These are phyloP conservation scores for Galeopsomyia nigrocyanea DNA, from an alignment of 2,888 invertebrate species.

Conservation along the genomic window DNA sequence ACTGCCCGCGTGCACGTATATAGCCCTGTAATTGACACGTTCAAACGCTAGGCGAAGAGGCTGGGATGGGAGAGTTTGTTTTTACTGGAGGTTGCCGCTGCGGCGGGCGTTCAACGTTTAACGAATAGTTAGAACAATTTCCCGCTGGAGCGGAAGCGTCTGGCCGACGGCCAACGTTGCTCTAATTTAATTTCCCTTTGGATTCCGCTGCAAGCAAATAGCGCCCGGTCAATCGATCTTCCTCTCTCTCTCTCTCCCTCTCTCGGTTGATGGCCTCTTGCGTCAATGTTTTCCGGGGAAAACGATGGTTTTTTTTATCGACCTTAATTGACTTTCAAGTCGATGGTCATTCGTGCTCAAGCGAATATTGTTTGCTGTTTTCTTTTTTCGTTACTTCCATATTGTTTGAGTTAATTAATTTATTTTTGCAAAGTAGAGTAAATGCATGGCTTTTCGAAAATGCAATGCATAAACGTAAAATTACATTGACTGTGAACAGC, in stretches of 20 bases:
- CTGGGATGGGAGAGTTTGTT: neutral
- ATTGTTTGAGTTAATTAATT: too few species aligned
- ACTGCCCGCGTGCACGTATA: slow-evolving; percentile 1
- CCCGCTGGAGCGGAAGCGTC: slow-evolving; percentile 29
- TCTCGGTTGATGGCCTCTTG: slow-evolving; percentile 25
- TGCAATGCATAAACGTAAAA: too few species aligned
- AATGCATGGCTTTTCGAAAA: too few species aligned
- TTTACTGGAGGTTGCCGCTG: slow-evolving; percentile 10
- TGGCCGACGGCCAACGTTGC: slow-evolving; percentile 50
- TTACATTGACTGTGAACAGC: too few species aligned
- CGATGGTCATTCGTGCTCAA: too few species aligned
- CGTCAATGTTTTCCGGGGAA: too few species aligned
- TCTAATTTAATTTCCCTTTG: slow-evolving; percentile 50
- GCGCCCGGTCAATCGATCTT: neutral
- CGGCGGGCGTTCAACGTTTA: slow-evolving; percentile 34
- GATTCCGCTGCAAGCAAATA: slow-evolving; percentile 24
- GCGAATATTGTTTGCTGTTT: too few species aligned
- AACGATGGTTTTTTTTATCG: too few species aligned
- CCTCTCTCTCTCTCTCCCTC: neutral
- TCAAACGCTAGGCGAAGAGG: slow-evolving; percentile 5
- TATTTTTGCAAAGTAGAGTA: too few species aligned
- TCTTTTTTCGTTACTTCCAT: too few species aligned
- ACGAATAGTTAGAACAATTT: slow-evolving; percentile 48
- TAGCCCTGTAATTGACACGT: slow-evolving; percentile 31
- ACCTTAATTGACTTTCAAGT: too few species aligned